Base-by-base conservation (phyloP, 1,140 invertebrate genomes). In the Drosophila carrolli region DNA sequence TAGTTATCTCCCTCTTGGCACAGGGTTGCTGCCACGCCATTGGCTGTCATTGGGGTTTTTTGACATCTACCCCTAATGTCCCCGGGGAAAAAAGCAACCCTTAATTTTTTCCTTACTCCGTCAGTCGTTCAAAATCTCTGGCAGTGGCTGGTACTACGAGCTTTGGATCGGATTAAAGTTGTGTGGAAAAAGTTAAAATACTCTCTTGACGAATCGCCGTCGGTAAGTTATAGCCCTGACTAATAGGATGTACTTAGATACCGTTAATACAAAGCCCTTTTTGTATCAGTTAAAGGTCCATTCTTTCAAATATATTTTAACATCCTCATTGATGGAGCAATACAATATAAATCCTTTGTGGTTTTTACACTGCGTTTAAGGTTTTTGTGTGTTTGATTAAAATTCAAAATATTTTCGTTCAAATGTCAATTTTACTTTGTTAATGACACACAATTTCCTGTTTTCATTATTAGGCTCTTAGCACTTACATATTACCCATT, bases 11-110 rank as follows among this genome's bases (percentile, higher is more conserved):
- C 4, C 19, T 29, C 47, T 38, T 37, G 13, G 32, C 4, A 23
- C 65, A 70, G 65, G 65, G 40, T 47, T 54, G 58, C 23, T 46
- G 40, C 27, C 40, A 10, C 13, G 27, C 63, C 14, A 88, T 88
- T 88, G 83, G 83, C 14, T 40, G 44, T 19, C 14, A n/a, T 23
- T 55, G 40, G 37, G 35, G 13, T 23, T 46, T 23, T 40, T 55
- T 47, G n/a, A 11, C 10, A 38, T 51, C 56, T 5, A 51, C 48
- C 48, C 48, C 27, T 10, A 51, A 35, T 51, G 27, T 5, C 14
- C 16, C 14, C 16, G 14, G 9, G 7, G 11, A 32, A 14, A 23
- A 35, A 71, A 70, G 35, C 37, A 46, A 58, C 68, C 68, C 68
- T 37, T 14, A 2, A 37, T 54, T 47, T 61, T 53, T 44, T 46